Conservation (phyloP, 2,888 invertebrate genomes). For the Pyrrhia umbra region DNA sequence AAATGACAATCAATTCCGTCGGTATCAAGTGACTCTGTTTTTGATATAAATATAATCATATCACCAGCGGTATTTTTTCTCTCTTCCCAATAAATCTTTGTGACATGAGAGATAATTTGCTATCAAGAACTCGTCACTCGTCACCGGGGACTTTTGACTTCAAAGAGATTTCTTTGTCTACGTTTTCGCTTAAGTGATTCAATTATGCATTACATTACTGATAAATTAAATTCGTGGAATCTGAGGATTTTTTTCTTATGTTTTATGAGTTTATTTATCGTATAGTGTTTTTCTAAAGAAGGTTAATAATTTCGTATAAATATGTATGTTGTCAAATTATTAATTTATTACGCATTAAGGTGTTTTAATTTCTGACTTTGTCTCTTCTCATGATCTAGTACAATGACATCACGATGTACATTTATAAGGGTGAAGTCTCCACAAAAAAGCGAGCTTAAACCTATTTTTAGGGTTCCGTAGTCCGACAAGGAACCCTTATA, state of each 20-base stretch:
- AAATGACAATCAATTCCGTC: not conserved
- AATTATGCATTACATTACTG: constrained; percentile 31
- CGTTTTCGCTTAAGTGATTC: constrained; percentile 27
- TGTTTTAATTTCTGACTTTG: too few relatives aligned
- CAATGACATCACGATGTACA: too few relatives aligned
- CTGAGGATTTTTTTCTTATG: not conserved
- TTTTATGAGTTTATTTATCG: not conserved
- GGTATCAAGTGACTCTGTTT: not conserved
- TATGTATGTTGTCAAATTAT: too few relatives aligned
- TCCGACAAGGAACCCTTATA: too few relatives aligned
- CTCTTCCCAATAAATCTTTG: constrained; percentile 29
- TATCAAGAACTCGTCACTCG: constrained; percentile 15
- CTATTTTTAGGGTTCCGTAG: too few relatives aligned
- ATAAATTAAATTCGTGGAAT: constrained; percentile 14
- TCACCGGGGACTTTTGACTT: constrained; percentile 14
- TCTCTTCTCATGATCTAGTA: too few relatives aligned
- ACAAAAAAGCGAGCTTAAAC: too few relatives aligned
- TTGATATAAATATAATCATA: constrained; percentile 15
- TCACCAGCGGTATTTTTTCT: constrained; percentile 6
- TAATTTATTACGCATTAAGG: too few relatives aligned
- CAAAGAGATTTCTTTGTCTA: constrained; percentile 26
- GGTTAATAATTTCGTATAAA: too few relatives aligned
- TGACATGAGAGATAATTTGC: constrained; percentile 35
- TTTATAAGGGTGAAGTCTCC: too few relatives aligned
- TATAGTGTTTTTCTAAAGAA: too few relatives aligned